These are phyloP conservation scores for Agrilus biguttatus DNA, from an alignment of 2,888 invertebrate species.

Conservation along the genomic window DNA sequence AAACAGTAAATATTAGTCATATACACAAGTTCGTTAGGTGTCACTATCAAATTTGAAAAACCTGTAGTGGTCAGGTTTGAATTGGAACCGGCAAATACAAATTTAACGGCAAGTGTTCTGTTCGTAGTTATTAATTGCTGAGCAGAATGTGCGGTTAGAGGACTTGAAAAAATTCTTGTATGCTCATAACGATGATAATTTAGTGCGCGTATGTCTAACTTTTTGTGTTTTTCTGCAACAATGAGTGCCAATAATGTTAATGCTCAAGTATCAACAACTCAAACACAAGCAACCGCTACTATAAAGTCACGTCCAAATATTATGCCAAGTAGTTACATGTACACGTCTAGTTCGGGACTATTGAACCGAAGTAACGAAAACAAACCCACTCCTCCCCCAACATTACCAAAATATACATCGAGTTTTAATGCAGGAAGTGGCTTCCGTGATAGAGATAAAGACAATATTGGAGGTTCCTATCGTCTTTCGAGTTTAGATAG, in stretches of 20 bases:
- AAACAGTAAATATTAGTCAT: constrained; percentile 30
- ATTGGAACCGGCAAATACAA: constrained; percentile 2
- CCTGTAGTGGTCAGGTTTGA: constrained; percentile 7
- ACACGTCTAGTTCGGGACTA: constrained; percentile 46
- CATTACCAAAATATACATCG: constrained; percentile 64
- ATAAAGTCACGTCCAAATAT: constrained; percentile 33
- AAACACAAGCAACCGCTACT: constrained; percentile 30
- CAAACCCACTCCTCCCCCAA: constrained; percentile 62
- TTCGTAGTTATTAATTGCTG: too few species aligned
- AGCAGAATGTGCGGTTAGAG: background rate
- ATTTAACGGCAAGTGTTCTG: too few species aligned
- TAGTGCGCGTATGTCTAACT: too few species aligned
- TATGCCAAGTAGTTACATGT: constrained; percentile 46
- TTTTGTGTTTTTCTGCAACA: constrained; percentile 5
- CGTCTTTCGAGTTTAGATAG: constrained; percentile 68
- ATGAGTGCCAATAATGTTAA: constrained; percentile 33
- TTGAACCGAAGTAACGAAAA: constrained; percentile 40
- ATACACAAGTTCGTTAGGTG: constrained; percentile 14
- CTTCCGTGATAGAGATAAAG: constrained; percentile 47
- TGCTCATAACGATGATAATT: too few species aligned
- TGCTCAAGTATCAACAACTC: constrained; percentile 25
- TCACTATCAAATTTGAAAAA: constrained; percentile 14
- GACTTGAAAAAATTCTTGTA: background rate
- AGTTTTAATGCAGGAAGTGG: constrained; percentile 62
- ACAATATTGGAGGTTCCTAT: constrained; percentile 61